phyloP scores from a whole-genome alignment of 2,113 vertebrate genomes.

The cat (Felis catus) region F.catus_Fca126_mat1.0 CM031416.1:103274001-103274500 shows the following conservation, averaged over 20 bases:
- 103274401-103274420: background rate
- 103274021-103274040: background rate
- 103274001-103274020: background rate
- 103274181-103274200: background rate
- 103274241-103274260: background rate
- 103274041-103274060: background rate
- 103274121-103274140: background rate
- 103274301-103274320: background rate
- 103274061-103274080: background rate
- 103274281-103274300: background rate
- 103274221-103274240: background rate
- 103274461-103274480: background rate
- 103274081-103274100: background rate
- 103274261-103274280: background rate
- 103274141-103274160: background rate
- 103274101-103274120: background rate
- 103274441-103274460: background rate
- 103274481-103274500: background rate
- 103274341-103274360: background rate
- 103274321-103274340: background rate
- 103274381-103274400: background rate
- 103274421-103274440: background rate
- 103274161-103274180: background rate
- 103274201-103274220: background rate
- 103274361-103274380: background rate